Evolutionary conservation across 2,797 vertebrate species (phyloP), one percentile per base, ranked within the genome.

Genomic region (Pristis pectinata): DNA sequence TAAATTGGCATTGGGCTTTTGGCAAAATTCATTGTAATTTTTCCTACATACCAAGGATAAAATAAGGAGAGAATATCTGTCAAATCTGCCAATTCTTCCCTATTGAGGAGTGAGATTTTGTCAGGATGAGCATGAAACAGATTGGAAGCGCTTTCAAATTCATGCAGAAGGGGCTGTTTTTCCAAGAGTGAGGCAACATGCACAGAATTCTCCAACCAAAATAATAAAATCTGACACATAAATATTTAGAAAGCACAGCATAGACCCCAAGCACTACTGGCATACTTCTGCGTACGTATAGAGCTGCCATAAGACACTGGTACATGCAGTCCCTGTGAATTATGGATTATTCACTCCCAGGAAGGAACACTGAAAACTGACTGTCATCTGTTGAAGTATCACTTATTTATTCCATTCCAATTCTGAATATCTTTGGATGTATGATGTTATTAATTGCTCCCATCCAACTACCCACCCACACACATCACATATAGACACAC

Each of bases 321-420:
- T 67, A 22, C 87, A 64, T 24, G n/a, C 59, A 89, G 49, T n/a
- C 34, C 85, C n/a, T 91, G 87, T 64, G 87, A 91, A 67, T 91
- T 64, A 91, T 91, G 61, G 87, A 22, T 67, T 61, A 34, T 41
- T 67, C 19, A 91, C 37, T 61, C 19, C 59, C 59, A 24, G 7
- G 87, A 91, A 67, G 41, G 61, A 91, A 91, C 53, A 34, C 59
- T 19, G 11, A 87, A 64, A 91, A 64, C 87, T 91, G 34, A 64
- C 56, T 64, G 87, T 67, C 87, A 64, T 37, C 53, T 6, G 87
- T 67, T 67, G 83, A 91, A 24, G 10, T 91, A 91, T 91, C n/a
- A 37, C 61, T 91, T 64, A 91, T 67, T 41, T 64, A 91, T 64
- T 64, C 34, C 87, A 37, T 37, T 61, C 15, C 59, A 8, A 34